Conservation (phyloP, 2,797 vertebrate species). For the Scolopax rusticola region DNA sequence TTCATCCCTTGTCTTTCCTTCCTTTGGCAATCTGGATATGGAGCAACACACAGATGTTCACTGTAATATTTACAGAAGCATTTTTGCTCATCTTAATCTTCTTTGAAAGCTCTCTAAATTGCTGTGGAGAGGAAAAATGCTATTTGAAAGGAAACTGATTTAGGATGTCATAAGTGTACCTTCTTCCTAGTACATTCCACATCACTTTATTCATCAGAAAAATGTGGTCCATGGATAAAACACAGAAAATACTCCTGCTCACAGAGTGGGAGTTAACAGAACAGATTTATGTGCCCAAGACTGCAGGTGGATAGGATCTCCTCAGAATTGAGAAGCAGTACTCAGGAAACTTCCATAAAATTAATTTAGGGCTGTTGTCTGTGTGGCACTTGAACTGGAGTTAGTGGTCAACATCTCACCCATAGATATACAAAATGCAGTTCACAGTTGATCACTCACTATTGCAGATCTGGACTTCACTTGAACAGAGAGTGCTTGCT, state of each 20-base stretch:
- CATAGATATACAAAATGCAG: background rate
- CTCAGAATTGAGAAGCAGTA: background rate
- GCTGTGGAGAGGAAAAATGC: background rate
- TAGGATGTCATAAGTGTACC: background rate
- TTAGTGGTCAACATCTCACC: background rate
- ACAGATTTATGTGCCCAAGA: background rate
- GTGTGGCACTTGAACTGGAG: background rate
- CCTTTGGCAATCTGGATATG: background rate
- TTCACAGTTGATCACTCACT: background rate
- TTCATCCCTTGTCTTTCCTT: background rate
- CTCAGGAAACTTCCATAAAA: background rate
- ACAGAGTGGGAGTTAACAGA: background rate
- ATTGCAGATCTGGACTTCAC: background rate
- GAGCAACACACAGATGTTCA: background rate
- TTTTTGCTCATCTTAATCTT: slow-evolving; percentile 15
- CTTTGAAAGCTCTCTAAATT: slow-evolving; percentile 7
- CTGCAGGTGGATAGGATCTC: background rate
- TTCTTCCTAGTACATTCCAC: background rate
- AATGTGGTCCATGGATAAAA: background rate
- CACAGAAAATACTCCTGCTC: background rate
- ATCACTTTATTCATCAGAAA: background rate
- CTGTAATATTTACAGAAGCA: background rate
- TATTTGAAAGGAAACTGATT: background rate
- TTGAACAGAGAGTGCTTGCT: background rate
- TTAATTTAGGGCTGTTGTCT: background rate